Evolutionary conservation across 2,797 vertebrate species (phyloP).

Genomic region (Odontamblyopus lacepedii): DNA sequence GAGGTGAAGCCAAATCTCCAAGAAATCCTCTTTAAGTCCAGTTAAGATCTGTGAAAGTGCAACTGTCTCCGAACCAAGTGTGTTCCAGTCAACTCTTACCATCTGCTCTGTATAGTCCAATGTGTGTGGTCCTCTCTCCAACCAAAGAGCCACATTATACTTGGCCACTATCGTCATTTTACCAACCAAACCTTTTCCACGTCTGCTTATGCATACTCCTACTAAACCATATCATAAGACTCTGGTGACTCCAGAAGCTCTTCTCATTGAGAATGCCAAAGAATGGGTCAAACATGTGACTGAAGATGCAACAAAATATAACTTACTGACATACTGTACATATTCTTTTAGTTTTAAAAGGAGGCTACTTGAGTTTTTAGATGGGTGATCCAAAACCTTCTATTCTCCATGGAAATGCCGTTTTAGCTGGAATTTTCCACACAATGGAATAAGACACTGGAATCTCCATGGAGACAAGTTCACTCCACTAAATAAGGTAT

Average conservation of each 20-base stretch:
- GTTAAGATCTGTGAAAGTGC: constrained; percentile 9
- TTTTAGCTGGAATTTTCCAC: no score
- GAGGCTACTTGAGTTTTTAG: no score
- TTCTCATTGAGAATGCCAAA: background rate
- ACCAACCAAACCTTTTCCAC: background rate
- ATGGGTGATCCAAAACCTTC: no score
- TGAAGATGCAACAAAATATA: background rate
- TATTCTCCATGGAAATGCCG: no score
- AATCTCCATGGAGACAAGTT: no score
- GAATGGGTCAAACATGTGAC: background rate
- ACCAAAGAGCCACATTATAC: constrained; percentile 4
- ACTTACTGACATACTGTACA: background rate
- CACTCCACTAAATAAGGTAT: no score
- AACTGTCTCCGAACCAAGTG: constrained; percentile 3
- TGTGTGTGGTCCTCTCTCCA: constrained; percentile 3
- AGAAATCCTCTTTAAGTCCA: background rate
- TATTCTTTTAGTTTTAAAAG: background rate
- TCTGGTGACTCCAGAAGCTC: background rate
- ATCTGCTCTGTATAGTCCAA: constrained; percentile 1
- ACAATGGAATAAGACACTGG: no score
- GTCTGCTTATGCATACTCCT: background rate
- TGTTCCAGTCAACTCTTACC: background rate
- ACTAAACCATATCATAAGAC: background rate
- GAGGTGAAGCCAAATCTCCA: constrained; percentile 1
- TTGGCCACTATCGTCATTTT: background rate